These are phyloP conservation scores for Oncorhynchus clarkii DNA, from an alignment of 2,113 vertebrate species.

Conservation along the genomic window DNA sequence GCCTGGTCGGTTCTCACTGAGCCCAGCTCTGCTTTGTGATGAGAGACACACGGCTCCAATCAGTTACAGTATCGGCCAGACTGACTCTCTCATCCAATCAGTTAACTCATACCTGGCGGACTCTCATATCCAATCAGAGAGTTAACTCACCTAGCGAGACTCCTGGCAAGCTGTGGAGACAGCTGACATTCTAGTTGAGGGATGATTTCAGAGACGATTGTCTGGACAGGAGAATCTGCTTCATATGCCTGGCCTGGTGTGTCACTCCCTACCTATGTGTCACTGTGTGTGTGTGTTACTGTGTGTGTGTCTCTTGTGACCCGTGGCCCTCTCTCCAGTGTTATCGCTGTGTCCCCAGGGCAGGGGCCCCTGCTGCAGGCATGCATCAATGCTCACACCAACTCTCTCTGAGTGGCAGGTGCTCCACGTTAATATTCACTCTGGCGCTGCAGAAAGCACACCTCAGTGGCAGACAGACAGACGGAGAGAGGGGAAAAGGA, in stretches of 20 bases:
- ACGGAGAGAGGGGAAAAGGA: too few species aligned
- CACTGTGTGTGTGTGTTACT: not conserved
- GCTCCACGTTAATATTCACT: too few species aligned
- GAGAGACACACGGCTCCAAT: slow-evolving; percentile 24
- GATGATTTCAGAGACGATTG: too few species aligned
- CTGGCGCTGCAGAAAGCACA: too few species aligned
- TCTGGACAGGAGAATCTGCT: not conserved
- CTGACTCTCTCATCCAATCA: not conserved
- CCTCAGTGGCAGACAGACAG: too few species aligned
- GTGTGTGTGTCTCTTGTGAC: slow-evolving; percentile 32
- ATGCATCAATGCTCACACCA: too few species aligned
- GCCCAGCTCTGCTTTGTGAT: slow-evolving; percentile 28
- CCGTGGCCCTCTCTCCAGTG: slow-evolving; percentile 17
- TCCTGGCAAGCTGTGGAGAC: not conserved
- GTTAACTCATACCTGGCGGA: not conserved
- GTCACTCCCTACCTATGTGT: slow-evolving; percentile 5
- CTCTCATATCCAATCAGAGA: not conserved
- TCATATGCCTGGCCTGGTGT: slow-evolving; percentile 47
- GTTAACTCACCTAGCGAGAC: not conserved
- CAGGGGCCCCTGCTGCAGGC: too few species aligned
- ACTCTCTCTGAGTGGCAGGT: too few species aligned
- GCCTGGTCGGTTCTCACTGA: too few species aligned
- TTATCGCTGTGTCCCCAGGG: not conserved
- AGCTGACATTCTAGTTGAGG: not conserved
- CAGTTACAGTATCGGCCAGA: slow-evolving; percentile 7